These are phyloP conservation scores for Heterodera schachtii DNA, from an alignment of 1,140 invertebrate genomes.

Conservation along the genomic window DNA sequence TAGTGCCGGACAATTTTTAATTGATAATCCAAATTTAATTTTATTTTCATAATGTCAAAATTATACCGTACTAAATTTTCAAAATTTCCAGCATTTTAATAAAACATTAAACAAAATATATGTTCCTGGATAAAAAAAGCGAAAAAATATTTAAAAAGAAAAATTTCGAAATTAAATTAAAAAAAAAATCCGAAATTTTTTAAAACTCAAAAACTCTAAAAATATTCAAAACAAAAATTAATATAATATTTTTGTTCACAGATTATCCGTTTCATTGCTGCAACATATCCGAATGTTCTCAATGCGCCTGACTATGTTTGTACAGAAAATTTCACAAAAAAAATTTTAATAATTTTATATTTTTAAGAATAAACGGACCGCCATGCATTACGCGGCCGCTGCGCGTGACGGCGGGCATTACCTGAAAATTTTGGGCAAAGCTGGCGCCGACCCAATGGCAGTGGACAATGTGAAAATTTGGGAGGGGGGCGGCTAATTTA, in stretches of 20 bases:
- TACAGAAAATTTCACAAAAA: slow-evolving; percentile 10
- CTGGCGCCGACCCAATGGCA: slow-evolving; percentile 80
- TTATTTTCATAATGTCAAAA: too few species aligned
- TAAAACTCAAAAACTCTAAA: not conserved
- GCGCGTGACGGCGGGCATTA: slow-evolving; percentile 84
- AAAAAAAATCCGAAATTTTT: not conserved
- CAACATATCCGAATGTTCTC: slow-evolving; percentile 56
- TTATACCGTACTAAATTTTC: too few species aligned
- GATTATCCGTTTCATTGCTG: slow-evolving; percentile 70
- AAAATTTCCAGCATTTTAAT: too few species aligned
- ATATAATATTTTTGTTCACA: not conserved
- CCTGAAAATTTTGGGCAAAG: slow-evolving; percentile 80
- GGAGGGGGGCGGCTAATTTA: too few species aligned
- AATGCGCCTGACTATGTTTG: slow-evolving; percentile 64
- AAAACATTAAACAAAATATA: too few species aligned
- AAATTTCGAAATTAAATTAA: too few species aligned
- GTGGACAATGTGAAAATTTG: slow-evolving; percentile 77
- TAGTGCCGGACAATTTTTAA: too few species aligned
- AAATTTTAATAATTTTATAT: slow-evolving; percentile 3
- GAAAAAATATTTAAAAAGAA: too few species aligned
- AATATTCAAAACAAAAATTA: not conserved
- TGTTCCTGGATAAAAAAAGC: too few species aligned
- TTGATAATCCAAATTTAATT: too few species aligned
- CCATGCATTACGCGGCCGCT: slow-evolving; percentile 86
- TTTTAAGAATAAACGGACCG: slow-evolving; percentile 77